Conservation (phyloP, 2,888 invertebrate genomes). For the Auanema sp. region DNA sequence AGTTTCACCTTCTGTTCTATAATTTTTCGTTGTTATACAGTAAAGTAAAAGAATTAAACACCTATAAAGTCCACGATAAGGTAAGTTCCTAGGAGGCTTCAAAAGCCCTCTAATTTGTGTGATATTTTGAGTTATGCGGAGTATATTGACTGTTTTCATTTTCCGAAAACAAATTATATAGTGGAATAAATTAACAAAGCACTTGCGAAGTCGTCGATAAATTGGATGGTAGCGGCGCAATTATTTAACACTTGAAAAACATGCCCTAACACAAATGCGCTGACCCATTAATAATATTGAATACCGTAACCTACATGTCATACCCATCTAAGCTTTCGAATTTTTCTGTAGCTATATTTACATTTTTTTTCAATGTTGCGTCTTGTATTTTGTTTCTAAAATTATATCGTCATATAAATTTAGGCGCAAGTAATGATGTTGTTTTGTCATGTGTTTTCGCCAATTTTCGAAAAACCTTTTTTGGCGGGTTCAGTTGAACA, state of each 20-base stretch:
- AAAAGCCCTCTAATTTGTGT: slow-evolving; percentile 31
- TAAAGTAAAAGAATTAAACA: slow-evolving; percentile 6
- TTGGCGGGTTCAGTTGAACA: no score
- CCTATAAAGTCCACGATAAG: slow-evolving; percentile 61
- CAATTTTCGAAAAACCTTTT: neutral
- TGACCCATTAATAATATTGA: neutral
- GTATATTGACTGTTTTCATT: neutral
- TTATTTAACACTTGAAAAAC: neutral
- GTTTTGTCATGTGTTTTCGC: neutral
- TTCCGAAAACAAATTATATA: neutral
- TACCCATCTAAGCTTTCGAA: slow-evolving; percentile 3
- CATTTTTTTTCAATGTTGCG: slow-evolving; percentile 4
- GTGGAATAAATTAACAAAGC: neutral
- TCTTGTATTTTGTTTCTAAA: slow-evolving; percentile 2
- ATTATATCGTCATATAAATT: neutral
- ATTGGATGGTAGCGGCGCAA: neutral
- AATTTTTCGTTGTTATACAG: neutral
- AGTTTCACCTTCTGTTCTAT: slow-evolving; percentile 43
- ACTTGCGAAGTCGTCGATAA: neutral
- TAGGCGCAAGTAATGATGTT: neutral
- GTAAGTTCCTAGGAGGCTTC: slow-evolving; percentile 55
- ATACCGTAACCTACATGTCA: slow-evolving; percentile 1
- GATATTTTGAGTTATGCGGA: neutral
- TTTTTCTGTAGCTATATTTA: neutral
- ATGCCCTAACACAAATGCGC: neutral